Percentiles rank a stretch among this genome's conserved stretches.
phyloP scores from a whole-genome alignment of 2,888 invertebrate genomes.

The Osmoderma eremita region DNA sequence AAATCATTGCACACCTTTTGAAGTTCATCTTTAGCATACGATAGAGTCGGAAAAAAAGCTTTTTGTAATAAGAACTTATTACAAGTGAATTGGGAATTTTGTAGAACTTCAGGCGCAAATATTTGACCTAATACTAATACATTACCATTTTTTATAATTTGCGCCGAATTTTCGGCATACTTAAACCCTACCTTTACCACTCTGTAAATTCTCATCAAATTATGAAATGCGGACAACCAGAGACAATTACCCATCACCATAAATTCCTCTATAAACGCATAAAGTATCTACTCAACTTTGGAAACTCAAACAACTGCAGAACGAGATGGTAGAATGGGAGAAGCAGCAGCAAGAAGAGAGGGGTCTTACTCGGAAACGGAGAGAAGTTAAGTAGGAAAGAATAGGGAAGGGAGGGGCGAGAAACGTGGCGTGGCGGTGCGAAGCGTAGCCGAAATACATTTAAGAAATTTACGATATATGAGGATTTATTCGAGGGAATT shows the following conservation, averaged over 20 bases:
- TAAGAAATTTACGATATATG: conserved; percentile 53
- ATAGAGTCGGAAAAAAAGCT: too few relatives aligned
- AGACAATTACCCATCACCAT: conserved; percentile 42
- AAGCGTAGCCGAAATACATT: conserved; percentile 47
- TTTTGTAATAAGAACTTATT: too few relatives aligned
- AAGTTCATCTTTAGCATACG: too few relatives aligned
- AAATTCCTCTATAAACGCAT: conserved; percentile 47
- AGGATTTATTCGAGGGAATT: conserved; percentile 51
- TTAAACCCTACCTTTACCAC: not conserved
- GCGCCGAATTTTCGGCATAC: not conserved
- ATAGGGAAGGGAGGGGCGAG: conserved; percentile 1
- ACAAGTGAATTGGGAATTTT: too few relatives aligned
- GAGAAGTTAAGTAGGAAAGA: not conserved
- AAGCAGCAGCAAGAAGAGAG: not conserved
- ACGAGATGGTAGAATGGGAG: not conserved
- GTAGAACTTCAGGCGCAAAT: not conserved
- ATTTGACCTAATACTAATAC: not conserved
- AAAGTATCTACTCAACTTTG: conserved; percentile 50
- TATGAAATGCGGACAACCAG: not conserved
- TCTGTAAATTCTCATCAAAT: too few relatives aligned
- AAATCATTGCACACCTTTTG: too few relatives aligned
- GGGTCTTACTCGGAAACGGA: not conserved
- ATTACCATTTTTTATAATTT: too few relatives aligned
- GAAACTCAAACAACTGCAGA: conserved; percentile 31
- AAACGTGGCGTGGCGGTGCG: not conserved